Evolutionary conservation across 92 coral and sea anemone species (phyloP).

Genomic region (Epizoanthus ramosus): DNA sequence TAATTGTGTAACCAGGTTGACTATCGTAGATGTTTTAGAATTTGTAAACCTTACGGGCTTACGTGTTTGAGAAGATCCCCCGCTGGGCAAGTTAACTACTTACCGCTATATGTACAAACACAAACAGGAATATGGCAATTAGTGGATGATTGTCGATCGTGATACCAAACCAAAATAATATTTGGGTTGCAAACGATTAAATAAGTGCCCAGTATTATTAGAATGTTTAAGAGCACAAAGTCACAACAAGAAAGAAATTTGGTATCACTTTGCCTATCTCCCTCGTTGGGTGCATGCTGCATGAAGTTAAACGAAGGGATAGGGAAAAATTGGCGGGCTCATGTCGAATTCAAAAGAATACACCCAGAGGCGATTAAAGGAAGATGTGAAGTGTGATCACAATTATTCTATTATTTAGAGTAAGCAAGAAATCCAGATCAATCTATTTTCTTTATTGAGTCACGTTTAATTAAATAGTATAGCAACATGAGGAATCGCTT

Average conservation of each 20-base stretch:
- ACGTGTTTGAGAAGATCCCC: not conserved
- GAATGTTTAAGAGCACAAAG: not conserved
- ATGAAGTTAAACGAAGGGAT: not conserved
- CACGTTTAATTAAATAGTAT: not conserved
- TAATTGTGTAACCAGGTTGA: not conserved
- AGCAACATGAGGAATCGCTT: not conserved
- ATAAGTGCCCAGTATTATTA: not conserved
- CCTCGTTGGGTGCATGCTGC: not conserved
- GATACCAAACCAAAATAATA: not conserved
- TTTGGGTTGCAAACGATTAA: not conserved
- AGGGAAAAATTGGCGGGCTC: too few relatives aligned
- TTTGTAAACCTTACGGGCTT: slow-evolving; percentile 4
- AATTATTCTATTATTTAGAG: not conserved
- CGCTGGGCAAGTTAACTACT: slow-evolving; percentile 9
- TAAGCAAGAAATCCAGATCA: not conserved
- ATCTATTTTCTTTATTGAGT: not conserved
- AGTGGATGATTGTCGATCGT: slow-evolving; percentile 7
- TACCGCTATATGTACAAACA: slow-evolving; percentile 6
- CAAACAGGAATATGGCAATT: slow-evolving; percentile 29
- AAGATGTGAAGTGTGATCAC: not conserved
- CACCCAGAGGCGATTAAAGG: not conserved
- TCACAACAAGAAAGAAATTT: too few relatives aligned
- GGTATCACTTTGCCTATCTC: too few relatives aligned
- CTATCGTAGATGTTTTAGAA: not conserved
- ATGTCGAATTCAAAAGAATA: not conserved